Conservation (phyloP, 2,797 vertebrate species). For the Arremon aurantiirostris region DNA sequence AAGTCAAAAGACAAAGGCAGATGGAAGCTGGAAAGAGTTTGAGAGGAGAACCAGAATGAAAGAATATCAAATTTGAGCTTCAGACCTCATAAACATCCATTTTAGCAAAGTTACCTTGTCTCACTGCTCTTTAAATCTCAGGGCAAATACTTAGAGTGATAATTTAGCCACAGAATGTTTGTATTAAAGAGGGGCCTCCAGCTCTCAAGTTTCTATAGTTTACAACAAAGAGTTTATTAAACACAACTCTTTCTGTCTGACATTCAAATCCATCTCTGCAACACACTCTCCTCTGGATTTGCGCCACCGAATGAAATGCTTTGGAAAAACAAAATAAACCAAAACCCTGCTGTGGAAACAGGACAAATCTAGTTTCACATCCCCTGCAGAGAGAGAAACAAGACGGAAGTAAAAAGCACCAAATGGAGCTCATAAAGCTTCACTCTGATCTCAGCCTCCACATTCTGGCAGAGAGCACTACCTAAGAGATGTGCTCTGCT, state of each 20-base stretch:
- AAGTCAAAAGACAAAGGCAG: neutral
- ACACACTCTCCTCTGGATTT: conserved; percentile 68
- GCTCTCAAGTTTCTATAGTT: conserved; percentile 54
- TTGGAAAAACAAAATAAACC: conserved; percentile 73
- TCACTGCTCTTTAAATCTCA: neutral
- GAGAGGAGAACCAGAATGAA: neutral
- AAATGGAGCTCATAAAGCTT: conserved; percentile 58
- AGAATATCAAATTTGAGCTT: neutral
- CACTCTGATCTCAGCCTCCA: conserved; percentile 69
- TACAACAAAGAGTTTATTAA: conserved; percentile 69
- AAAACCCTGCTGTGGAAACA: conserved; percentile 73
- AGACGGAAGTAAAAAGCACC: conserved; percentile 68
- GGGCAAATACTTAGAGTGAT: neutral
- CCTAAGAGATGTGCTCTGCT: conserved; percentile 63
- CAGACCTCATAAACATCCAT: neutral
- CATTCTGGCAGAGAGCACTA: conserved; percentile 68
- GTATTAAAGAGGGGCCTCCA: conserved; percentile 27
- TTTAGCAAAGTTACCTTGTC: neutral
- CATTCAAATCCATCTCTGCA: conserved; percentile 71
- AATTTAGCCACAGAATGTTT: conserved; percentile 46
- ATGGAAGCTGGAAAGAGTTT: neutral
- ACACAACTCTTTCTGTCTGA: conserved; percentile 65
- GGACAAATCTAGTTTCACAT: conserved; percentile 71
- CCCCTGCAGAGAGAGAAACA: conserved; percentile 68
- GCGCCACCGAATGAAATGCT: conserved; percentile 70